Percentiles rank a stretch among this genome's conserved stretches.
These are phyloP conservation scores for Asbolus verrucosus DNA, from an alignment of 1,140 invertebrate species.

Conservation along the genomic window DNA sequence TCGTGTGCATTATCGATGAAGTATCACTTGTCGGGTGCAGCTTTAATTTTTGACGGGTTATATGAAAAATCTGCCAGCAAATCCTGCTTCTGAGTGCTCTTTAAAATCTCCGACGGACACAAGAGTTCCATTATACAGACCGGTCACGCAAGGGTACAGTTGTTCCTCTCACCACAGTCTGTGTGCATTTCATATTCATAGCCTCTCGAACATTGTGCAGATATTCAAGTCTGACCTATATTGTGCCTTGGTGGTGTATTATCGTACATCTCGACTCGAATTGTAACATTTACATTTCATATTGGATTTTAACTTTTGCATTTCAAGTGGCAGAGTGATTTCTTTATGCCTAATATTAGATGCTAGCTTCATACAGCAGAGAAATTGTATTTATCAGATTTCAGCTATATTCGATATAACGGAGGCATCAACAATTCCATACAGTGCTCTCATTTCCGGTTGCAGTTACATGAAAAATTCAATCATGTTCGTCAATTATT, in stretches of 20 bases:
- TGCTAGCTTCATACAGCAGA: background rate
- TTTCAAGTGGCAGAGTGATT: slow-evolving; percentile 8
- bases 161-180: slow-evolving; percentile 8
- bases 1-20: too few species aligned
- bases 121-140: slow-evolving; percentile 31
- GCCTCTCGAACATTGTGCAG: slow-evolving; percentile 22
- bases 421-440: background rate
- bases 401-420: background rate
- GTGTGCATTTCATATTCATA: slow-evolving; percentile 25
- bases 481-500: too few species aligned
- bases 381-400: slow-evolving; percentile 5
- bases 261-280: slow-evolving; percentile 11
- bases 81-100: slow-evolving; percentile 10
- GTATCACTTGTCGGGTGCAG: too few species aligned
- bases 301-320: slow-evolving; percentile 32
- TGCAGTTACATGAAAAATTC: too few species aligned
- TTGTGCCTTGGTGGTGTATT: slow-evolving; percentile 8
- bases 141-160: slow-evolving; percentile 18
- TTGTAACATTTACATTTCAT: slow-evolving; percentile 3
- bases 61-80: slow-evolving; percentile 15
- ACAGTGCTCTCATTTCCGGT: too few species aligned
- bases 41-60: too few species aligned
- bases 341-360: slow-evolving; percentile 32
- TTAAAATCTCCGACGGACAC: slow-evolving; percentile 19
- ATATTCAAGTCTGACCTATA: slow-evolving; percentile 11